Conservation (phyloP, 2,113 vertebrate genomes). For the Heterotilapia buettikoferi region DNA sequence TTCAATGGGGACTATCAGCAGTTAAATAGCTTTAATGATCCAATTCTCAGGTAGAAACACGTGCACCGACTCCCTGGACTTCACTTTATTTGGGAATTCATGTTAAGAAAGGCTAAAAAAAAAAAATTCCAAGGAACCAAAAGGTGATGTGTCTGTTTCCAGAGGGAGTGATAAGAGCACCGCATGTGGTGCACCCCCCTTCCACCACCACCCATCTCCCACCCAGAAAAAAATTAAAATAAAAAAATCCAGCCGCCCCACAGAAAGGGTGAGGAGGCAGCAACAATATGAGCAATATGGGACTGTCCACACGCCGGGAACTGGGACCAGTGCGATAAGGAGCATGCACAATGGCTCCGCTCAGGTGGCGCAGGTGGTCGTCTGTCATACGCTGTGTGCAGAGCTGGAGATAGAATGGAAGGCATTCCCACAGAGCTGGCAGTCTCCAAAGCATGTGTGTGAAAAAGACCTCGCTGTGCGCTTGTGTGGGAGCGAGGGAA, state of each 20-base stretch:
- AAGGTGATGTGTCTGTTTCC: constrained; percentile 38
- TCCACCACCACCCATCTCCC: not conserved
- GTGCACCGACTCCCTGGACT: not conserved
- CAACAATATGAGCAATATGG: constrained; percentile 47
- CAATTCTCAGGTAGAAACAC: not conserved
- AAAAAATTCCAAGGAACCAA: not conserved
- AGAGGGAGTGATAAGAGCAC: constrained; percentile 37
- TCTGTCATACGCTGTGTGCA: constrained; percentile 41
- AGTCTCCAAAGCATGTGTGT: not conserved
- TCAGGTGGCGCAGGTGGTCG: constrained; percentile 58
- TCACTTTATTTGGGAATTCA: not conserved
- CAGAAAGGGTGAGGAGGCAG: not conserved
- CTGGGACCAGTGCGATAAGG: constrained; percentile 58
- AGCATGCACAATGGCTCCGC: constrained; percentile 45
- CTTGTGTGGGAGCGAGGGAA: not conserved
- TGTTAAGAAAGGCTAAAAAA: not conserved
- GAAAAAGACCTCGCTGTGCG: not conserved
- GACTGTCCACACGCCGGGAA: constrained; percentile 15
- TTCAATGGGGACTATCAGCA: not conserved
- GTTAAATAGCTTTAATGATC: not conserved
- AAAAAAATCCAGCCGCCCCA: not conserved
- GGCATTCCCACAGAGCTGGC: constrained; percentile 28
- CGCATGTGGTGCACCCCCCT: not conserved
- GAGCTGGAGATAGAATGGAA: constrained; percentile 21
- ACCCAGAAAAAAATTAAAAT: not conserved